A percentile compares a stretch with the other conserved stretches of the same genome.
Evolutionary conservation across 2,888 invertebrate species (phyloP).

Genomic region (Drosophila crucigera): DNA sequence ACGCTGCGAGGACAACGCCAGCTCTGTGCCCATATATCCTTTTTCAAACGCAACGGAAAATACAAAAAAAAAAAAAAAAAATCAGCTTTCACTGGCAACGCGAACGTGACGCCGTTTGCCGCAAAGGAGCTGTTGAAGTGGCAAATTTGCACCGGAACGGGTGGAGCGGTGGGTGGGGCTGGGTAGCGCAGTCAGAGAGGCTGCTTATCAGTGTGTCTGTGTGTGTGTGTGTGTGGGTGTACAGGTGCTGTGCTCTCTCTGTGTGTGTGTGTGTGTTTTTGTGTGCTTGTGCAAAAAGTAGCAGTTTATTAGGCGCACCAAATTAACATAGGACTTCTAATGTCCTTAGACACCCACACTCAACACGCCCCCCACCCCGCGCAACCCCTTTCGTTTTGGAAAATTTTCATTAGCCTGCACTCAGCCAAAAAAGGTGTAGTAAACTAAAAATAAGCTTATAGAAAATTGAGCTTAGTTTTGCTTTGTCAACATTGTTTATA

Average conservation of each 20-base stretch:
- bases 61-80: conserved; percentile 11
- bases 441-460: background rate
- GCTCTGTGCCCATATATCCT: conserved; percentile 77
- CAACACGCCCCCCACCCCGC: background rate
- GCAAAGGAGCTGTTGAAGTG: conserved; percentile 85
- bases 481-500: background rate
- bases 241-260: background rate
- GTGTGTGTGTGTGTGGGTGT: conserved; percentile 6
- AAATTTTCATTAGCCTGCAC: conserved; percentile 30
- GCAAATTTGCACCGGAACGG: conserved; percentile 78
- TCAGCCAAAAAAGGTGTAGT: background rate
- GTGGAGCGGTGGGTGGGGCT: background rate
- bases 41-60: conserved; percentile 59
- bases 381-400: background rate
- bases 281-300: conserved; percentile 59
- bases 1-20: conserved; percentile 71
- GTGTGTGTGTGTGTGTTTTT: conserved; percentile 11
- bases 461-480: background rate
- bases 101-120: conserved; percentile 79
- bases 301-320: conserved; percentile 82
- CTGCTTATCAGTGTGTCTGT: background rate
- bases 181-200: background rate
- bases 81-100: conserved; percentile 73
- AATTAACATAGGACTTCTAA: conserved; percentile 77
- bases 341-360: conserved; percentile 36